Evolutionary conservation across 2,888 invertebrate genomes (phyloP), one percentile per base, ranked within the genome.

Genomic region (Orchesellides sinensis): DNA sequence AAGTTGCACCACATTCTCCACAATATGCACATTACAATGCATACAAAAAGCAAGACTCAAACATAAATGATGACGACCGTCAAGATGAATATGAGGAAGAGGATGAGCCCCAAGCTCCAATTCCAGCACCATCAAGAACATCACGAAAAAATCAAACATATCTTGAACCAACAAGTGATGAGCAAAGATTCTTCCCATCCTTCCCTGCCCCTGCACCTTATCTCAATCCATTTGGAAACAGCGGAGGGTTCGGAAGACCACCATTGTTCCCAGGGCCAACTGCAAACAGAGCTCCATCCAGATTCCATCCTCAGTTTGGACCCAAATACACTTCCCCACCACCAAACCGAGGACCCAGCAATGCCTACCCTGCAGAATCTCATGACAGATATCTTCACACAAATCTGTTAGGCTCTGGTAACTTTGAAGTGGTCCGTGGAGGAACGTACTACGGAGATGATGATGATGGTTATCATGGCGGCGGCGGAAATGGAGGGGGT

Each of bases 361-460:
- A 77, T 12, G 85, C 85, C 0, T 87, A 85, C 69, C 84, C 88
- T 0, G 83, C 85, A 1, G 87, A 85, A 68, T 81, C 82, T 47
- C 86, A 91, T 12, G 91, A 92, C 59, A 79, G 84, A 32, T 87
- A 88, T 49, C 86, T 85, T 14, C 92, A 93, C 87, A 92, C 93
- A 23, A 92, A 93, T 56, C 91, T 96, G 14, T 90, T 96, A 4
- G 94, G 96, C 5, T 96, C 96, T 0, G 96, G 96, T 0, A 96
- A 96, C 90, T 96, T 96, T 89, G 96, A 96, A 0, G 95, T 96
- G 0, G 94, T 96, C 66, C 92, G 93, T 75, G 96, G 96, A 2
- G 96, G 88, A 21, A 96, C 96, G 2, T 96, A 96, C 90, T 95
- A 95, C 88, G 87, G 87, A 21, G 91, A 91, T 2, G 92, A 91